Evolutionary conservation across 2,113 vertebrate species (phyloP).

Genomic region (Tachycineta bicolor): DNA sequence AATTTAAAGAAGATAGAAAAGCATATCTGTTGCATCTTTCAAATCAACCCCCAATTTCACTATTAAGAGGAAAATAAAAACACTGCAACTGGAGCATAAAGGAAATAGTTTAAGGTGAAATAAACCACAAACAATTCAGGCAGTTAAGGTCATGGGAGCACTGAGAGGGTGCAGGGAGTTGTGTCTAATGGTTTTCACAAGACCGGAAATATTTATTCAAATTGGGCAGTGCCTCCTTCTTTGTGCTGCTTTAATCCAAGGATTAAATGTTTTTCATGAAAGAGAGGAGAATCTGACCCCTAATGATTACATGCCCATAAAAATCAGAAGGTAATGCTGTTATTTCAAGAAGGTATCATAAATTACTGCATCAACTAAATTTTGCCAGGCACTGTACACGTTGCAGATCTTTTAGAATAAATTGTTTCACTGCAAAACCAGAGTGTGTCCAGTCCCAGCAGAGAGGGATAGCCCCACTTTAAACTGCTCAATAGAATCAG

Average conservation of each 20-base stretch:
- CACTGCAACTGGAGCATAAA: background rate
- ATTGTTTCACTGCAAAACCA: background rate
- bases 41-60: background rate
- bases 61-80: background rate
- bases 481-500: background rate
- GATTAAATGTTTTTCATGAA: background rate
- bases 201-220: background rate
- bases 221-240: background rate
- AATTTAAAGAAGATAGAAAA: background rate
- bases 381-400: background rate
- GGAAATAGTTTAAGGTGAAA: slow-evolving; percentile 17
- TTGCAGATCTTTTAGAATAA: background rate
- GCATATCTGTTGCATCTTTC: background rate
- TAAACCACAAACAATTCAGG: background rate
- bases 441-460: background rate
- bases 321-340: background rate
- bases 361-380: background rate
- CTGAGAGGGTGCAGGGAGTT: background rate
- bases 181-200: background rate
- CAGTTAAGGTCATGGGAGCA: background rate
- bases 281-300: background rate
- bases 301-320: background rate
- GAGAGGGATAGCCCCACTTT: background rate
- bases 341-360: background rate
- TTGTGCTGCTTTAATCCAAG: background rate